Percentiles rank a stretch among this genome's conserved stretches.
Conservation (phyloP, 2,888 invertebrate species). For the Lagria hirta region DNA sequence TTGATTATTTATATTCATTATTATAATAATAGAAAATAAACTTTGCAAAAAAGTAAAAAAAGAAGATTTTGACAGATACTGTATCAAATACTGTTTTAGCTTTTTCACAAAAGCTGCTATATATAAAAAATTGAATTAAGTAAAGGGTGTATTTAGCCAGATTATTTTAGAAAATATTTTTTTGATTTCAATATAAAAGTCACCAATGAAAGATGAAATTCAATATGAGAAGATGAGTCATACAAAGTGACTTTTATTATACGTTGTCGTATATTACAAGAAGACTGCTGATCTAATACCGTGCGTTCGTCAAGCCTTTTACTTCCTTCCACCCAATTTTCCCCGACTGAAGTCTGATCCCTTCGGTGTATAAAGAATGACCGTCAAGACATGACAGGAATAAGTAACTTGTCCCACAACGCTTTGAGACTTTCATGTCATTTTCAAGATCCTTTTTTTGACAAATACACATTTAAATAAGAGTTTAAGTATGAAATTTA, state of each 20-base stretch:
- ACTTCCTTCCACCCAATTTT: constrained; percentile 50
- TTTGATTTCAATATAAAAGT: background rate
- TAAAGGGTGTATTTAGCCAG: too few relatives aligned
- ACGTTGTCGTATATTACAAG: constrained; percentile 30
- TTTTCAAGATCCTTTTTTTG: constrained; percentile 28
- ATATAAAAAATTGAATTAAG: too few relatives aligned
- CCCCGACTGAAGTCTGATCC: constrained; percentile 49
- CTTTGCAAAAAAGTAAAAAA: too few relatives aligned
- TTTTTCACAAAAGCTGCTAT: too few relatives aligned
- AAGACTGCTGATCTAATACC: constrained; percentile 34
- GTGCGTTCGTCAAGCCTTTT: constrained; percentile 44
- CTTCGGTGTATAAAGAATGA: constrained; percentile 55
- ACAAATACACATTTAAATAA: constrained; percentile 32
- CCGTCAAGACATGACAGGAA: constrained; percentile 53
- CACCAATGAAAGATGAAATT: constrained; percentile 7
- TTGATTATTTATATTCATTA: too few relatives aligned
- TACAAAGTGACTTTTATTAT: constrained; percentile 28
- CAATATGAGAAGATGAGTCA: constrained; percentile 23
- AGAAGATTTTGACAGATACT: too few relatives aligned
- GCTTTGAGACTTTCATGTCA: constrained; percentile 26
- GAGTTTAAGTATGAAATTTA: constrained; percentile 21
- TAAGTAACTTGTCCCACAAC: constrained; percentile 46
- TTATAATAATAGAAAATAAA: too few relatives aligned
- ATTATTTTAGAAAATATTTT: too few relatives aligned
- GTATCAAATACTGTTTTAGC: too few relatives aligned